Evolutionary conservation across 2,797 vertebrate genomes (phyloP).

Genomic region (Bryconaethiops microstoma): DNA sequence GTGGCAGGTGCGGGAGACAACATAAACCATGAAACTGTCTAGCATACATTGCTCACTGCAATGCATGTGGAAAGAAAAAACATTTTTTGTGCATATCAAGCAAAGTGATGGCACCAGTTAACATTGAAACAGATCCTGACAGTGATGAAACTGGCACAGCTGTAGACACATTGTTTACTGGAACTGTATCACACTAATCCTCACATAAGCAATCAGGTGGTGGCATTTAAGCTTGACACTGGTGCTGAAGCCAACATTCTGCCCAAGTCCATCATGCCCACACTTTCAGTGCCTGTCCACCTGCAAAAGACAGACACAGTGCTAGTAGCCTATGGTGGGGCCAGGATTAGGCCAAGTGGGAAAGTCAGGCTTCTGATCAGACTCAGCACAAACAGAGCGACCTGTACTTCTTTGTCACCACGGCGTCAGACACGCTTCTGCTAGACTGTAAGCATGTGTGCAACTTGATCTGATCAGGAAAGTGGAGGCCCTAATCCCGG

Average conservation of each 20-base stretch:
- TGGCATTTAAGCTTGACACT: not conserved
- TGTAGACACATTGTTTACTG: no score
- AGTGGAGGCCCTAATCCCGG: not conserved
- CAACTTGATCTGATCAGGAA: conserved; percentile 8
- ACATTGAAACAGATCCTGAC: no score
- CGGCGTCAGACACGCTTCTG: not conserved
- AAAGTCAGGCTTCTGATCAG: not conserved
- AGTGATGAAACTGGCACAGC: no score
- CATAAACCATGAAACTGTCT: no score
- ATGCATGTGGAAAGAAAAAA: no score
- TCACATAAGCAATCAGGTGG: not conserved
- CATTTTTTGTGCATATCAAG: no score
- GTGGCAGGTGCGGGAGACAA: no score
- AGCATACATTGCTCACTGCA: no score
- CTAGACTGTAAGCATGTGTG: not conserved
- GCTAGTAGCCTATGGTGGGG: not conserved
- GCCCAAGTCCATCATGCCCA: no score
- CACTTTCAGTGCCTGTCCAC: no score
- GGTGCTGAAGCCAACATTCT: not conserved
- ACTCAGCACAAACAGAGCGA: not conserved
- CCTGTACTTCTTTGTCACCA: not conserved
- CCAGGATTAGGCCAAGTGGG: not conserved
- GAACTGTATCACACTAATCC: not conserved
- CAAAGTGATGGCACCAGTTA: no score
- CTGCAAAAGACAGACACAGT: conserved; percentile 3